Percentiles rank a stretch among this genome's conserved stretches.
phyloP scores from a whole-genome alignment of 2,888 invertebrate species.

The Lochmaea crataegi region DNA sequence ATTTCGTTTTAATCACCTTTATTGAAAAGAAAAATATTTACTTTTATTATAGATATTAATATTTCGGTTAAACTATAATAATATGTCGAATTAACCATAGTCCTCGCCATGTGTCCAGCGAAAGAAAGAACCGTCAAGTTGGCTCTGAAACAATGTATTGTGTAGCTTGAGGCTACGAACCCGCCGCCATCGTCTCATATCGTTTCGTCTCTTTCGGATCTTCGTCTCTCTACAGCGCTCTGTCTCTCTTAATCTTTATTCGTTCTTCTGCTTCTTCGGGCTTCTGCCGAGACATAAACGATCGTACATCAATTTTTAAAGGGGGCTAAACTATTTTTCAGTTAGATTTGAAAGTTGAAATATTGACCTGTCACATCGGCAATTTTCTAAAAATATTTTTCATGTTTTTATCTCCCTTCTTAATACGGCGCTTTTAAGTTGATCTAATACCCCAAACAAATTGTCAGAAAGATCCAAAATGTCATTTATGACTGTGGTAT shows the following conservation, averaged over 20 bases:
- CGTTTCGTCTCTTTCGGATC: constrained; percentile 3
- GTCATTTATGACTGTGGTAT: too few species aligned
- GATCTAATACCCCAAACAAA: too few species aligned
- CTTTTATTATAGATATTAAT: neutral
- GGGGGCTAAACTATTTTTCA: neutral
- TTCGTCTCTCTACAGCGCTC: neutral
- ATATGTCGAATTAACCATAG: constrained; percentile 27
- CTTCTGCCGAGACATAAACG: constrained; percentile 10
- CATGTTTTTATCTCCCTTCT: too few species aligned
- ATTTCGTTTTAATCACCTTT: neutral
- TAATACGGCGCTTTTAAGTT: too few species aligned
- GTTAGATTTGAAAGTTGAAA: too few species aligned
- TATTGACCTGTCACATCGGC: too few species aligned
- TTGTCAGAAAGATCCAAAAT: too few species aligned
- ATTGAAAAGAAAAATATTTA: constrained; percentile 5
- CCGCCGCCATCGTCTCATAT: constrained; percentile 40
- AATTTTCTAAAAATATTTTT: too few species aligned
- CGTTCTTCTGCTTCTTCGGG: constrained; percentile 21
- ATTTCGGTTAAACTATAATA: neutral
- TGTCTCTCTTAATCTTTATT: constrained; percentile 15
- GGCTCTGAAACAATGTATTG: constrained; percentile 46
- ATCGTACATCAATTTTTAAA: neutral
- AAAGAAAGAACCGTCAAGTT: constrained; percentile 38
- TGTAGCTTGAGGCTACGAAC: constrained; percentile 54
- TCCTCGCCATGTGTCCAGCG: constrained; percentile 16